phyloP scores from a whole-genome alignment of 1,140 invertebrate genomes.

The Drosophila ambigua region DNA sequence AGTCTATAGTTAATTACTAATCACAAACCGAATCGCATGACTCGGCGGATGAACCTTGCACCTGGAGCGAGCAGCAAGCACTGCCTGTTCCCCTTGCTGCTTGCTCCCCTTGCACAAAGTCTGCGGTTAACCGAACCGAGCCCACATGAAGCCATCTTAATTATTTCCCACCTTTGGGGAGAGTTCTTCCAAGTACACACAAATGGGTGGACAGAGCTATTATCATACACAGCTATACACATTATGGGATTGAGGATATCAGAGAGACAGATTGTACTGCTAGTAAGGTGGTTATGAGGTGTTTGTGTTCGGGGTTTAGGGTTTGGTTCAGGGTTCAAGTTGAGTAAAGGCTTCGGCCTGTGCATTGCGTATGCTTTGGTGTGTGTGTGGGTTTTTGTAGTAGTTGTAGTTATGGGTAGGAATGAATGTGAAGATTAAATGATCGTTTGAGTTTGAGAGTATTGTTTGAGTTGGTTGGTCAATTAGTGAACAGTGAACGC shows the following conservation, averaged over 20 bases:
- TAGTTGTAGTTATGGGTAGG: conserved; percentile 19
- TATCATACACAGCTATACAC: conserved; percentile 1
- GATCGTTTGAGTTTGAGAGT: not conserved
- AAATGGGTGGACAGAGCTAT: conserved; percentile 2
- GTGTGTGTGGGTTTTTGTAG: conserved; percentile 48
- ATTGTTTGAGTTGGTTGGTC: too few species aligned
- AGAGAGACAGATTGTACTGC: not conserved
- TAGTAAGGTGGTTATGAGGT: conserved; percentile 27
- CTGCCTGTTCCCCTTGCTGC: conserved; percentile 14
- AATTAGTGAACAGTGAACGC: too few species aligned
- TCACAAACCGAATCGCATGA: not conserved
- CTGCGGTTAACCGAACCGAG: conserved; percentile 27
- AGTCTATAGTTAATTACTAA: conserved; percentile 44
- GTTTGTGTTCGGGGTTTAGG: not conserved
- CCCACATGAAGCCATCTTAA: not conserved
- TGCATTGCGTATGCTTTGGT: conserved; percentile 73
- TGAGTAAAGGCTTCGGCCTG: conserved; percentile 59
- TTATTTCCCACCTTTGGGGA: not conserved
- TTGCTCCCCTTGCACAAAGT: conserved; percentile 5
- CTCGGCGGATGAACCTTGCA: conserved; percentile 3
- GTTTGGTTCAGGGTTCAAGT: conserved; percentile 14
- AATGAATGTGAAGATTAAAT: conserved; percentile 40
- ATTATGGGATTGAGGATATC: not conserved
- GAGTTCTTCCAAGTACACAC: conserved; percentile 19
- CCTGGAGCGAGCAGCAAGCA: not conserved